Conservation (phyloP, 1,140 invertebrate genomes). For the Scaptomyza graminum region DNA sequence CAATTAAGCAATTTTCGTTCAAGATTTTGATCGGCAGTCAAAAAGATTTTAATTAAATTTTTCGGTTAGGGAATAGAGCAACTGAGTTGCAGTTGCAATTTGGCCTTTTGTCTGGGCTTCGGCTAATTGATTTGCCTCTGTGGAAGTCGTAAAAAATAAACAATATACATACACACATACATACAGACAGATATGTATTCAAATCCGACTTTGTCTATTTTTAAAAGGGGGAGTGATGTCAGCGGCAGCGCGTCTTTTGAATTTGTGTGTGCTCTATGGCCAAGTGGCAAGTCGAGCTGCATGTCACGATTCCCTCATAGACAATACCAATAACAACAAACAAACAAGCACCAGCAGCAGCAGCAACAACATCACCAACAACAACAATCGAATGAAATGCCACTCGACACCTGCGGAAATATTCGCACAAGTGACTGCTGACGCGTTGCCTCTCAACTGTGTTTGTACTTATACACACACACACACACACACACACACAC, state of each 20-base stretch:
- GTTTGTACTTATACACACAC: conserved; percentile 14
- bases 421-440: conserved; percentile 67
- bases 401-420: conserved; percentile 80
- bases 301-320: conserved; percentile 73
- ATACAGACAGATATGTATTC: not conserved
- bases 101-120: conserved; percentile 32
- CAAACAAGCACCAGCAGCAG: conserved; percentile 21
- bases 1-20: conserved; percentile 64
- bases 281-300: conserved; percentile 75
- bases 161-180: conserved; percentile 1
- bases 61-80: conserved; percentile 27
- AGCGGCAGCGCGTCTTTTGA: conserved; percentile 34
- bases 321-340: conserved; percentile 45
- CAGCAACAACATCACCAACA: conserved; percentile 15
- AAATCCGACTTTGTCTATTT: conserved; percentile 1
- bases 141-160: conserved; percentile 28
- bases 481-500: conserved; percentile 27
- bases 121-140: conserved; percentile 62
- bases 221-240: conserved; percentile 57
- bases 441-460: conserved; percentile 41
- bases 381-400: conserved; percentile 73
- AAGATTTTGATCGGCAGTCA: conserved; percentile 36
- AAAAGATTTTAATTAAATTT: conserved; percentile 45
- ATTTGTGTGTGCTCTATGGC: conserved; percentile 67
- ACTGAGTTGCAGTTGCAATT: conserved; percentile 40